Evolutionary conservation across 2,888 invertebrate species (phyloP).

Genomic region (Azorinus chamasolen): DNA sequence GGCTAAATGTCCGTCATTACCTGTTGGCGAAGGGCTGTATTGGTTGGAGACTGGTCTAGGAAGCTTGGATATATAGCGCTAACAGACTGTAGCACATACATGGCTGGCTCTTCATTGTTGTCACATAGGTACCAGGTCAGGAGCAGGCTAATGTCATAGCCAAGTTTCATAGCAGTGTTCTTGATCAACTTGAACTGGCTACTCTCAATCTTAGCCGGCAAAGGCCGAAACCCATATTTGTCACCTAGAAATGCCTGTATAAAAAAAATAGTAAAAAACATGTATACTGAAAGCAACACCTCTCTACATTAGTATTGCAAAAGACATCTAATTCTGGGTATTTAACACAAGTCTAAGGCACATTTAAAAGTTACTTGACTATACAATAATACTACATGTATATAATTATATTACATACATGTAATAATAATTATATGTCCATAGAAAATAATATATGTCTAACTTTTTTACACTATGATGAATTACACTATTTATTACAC

Average conservation of each 20-base stretch:
- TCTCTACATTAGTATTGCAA: no score
- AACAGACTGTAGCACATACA: conserved; percentile 85
- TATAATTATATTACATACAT: no score
- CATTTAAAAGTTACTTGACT: no score
- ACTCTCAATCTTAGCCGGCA: conserved; percentile 79
- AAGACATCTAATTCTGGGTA: no score
- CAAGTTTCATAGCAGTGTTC: conserved; percentile 67
- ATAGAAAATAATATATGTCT: no score
- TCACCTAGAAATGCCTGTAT: conserved; percentile 83
- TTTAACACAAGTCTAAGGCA: no score
- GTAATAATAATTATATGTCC: no score
- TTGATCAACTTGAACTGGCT: conserved; percentile 78
- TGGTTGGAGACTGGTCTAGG: conserved; percentile 71
- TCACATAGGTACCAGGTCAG: conserved; percentile 82
- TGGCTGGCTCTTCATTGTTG: conserved; percentile 80
- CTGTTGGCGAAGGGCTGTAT: conserved; percentile 65
- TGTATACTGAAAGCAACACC: neutral
- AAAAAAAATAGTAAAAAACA: neutral
- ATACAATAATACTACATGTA: no score
- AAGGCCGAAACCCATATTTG: conserved; percentile 83
- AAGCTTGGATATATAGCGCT: conserved; percentile 82
- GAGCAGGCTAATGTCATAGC: conserved; percentile 72
- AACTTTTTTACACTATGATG: no score
- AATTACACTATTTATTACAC: no score
- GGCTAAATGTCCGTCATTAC: conserved; percentile 54